Conservation (phyloP, 2,797 vertebrate species). For the Peromyscus attwateri region DNA sequence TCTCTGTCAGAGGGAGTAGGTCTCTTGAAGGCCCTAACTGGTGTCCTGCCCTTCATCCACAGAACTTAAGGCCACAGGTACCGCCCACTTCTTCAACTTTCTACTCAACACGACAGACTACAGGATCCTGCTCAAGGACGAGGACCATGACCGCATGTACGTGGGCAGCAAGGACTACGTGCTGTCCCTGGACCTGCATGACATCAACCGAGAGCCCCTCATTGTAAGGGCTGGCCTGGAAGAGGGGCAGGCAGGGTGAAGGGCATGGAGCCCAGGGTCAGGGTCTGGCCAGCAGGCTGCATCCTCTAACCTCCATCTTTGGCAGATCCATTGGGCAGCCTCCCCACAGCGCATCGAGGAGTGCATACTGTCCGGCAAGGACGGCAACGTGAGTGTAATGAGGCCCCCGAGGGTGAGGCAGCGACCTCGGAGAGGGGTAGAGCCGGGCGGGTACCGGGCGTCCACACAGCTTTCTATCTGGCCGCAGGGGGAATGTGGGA, state of each 20-base stretch:
- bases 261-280: accelerated
- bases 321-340: slow-evolving; percentile 98
- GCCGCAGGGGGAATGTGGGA: slow-evolving; percentile 96
- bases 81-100: slow-evolving; percentile 98
- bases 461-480: slow-evolving; percentile 47
- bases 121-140: slow-evolving; percentile 98
- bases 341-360: slow-evolving; percentile 96
- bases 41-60: background rate
- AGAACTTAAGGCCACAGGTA: slow-evolving; percentile 97
- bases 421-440: background rate
- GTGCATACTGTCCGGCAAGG: slow-evolving; percentile 97
- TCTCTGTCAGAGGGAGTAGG: background rate
- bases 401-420: background rate
- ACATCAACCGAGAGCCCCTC: slow-evolving; percentile 99
- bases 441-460: accelerated
- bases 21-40: background rate
- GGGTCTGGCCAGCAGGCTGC: background rate
- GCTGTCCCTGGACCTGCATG: slow-evolving; percentile 97
- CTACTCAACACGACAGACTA: slow-evolving; percentile 98
- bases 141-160: slow-evolving; percentile 99
- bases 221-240: slow-evolving; percentile 92
- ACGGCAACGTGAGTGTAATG: slow-evolving; percentile 94
- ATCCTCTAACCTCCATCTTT: slow-evolving; percentile 54
- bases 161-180: slow-evolving; percentile 99
- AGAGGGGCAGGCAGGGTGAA: background rate